phyloP scores from a whole-genome alignment of 1,140 invertebrate species.

The Sipha flava region DNA sequence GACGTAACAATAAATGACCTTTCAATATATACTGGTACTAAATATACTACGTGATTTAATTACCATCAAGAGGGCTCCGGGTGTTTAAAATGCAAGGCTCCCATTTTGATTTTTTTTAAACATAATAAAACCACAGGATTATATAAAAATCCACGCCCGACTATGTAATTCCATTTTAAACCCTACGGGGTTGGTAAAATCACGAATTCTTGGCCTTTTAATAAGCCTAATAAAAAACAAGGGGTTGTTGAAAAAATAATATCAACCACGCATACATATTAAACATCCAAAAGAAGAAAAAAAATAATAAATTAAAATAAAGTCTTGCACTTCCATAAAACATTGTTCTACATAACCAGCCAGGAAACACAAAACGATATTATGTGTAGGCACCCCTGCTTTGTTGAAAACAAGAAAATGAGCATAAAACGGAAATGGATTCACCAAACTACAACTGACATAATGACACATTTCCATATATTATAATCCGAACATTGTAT shows the following conservation, averaged over 20 bases:
- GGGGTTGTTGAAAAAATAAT: background rate
- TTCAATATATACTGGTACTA: background rate
- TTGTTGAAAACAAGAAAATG: background rate
- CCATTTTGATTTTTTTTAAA: background rate
- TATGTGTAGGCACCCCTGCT: background rate
- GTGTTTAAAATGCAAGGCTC: background rate
- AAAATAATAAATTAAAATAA: background rate
- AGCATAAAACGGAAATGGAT: background rate
- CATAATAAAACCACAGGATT: conserved; percentile 1
- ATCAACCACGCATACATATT: background rate
- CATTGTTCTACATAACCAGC: background rate
- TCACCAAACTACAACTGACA: background rate
- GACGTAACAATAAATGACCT: background rate
- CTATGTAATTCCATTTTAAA: background rate
- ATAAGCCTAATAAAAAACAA: conserved; percentile 12
- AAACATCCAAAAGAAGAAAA: background rate
- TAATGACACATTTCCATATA: conserved; percentile 20
- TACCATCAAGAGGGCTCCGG: background rate
- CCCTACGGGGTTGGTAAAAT: background rate
- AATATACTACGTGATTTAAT: conserved; percentile 3
- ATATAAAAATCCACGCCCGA: background rate
- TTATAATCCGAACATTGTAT: background rate
- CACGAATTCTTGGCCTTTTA: background rate
- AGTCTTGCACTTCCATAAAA: background rate
- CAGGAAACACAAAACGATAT: background rate